Conservation (phyloP, 2,888 invertebrate species). For the Norana najaformis region DNA sequence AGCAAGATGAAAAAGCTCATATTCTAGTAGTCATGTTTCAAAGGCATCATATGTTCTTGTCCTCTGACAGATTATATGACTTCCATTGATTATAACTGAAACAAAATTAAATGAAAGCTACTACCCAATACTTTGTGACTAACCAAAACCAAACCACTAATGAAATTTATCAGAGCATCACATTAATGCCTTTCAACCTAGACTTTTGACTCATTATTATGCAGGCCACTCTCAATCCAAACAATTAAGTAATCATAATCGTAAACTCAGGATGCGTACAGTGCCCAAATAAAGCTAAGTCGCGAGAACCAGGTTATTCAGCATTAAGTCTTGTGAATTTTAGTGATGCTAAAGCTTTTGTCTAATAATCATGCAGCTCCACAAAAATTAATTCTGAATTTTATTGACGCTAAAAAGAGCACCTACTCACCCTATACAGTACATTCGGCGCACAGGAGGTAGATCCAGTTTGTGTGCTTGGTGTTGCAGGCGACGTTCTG, state of each 20-base stretch:
- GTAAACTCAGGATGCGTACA: too few species aligned
- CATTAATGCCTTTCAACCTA: background rate
- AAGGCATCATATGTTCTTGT: background rate
- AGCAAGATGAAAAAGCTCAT: background rate
- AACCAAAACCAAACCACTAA: background rate
- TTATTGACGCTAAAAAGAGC: background rate
- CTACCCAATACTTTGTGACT: background rate
- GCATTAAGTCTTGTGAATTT: too few species aligned
- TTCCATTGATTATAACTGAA: background rate
- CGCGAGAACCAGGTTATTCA: too few species aligned
- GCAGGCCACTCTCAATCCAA: background rate
- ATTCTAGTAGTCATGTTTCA: background rate
- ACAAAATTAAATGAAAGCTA: background rate
- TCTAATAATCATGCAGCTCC: too few species aligned
- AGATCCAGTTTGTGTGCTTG: conserved; percentile 67
- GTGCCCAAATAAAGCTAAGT: too few species aligned
- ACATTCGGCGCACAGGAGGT: conserved; percentile 66
- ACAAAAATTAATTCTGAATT: too few species aligned
- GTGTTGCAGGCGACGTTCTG: conserved; percentile 67
- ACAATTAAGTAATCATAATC: too few species aligned
- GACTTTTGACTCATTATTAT: background rate
- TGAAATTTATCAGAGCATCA: too few species aligned
- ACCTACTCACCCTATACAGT: conserved; percentile 70
- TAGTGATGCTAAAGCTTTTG: background rate
- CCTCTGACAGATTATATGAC: background rate